Percentiles rank a stretch among this genome's conserved stretches.
Conservation (phyloP, 2,113 vertebrate species). For the Dasyprocta punctata region DNA sequence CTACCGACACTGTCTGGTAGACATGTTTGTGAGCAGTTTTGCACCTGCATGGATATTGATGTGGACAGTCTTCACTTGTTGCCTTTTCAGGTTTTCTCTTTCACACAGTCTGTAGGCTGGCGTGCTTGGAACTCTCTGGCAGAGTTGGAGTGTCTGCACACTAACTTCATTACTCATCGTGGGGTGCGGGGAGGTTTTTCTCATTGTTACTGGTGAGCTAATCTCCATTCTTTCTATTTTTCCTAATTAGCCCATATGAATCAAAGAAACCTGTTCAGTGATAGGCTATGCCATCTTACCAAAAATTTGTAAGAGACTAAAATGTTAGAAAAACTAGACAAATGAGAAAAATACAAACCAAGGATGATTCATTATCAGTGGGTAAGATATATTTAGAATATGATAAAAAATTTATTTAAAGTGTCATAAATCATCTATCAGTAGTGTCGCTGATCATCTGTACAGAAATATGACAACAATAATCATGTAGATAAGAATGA, state of each 20-base stretch:
- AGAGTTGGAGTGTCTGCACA: conserved; percentile 58
- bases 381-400: conserved; percentile 43
- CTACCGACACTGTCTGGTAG: background rate
- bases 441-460: background rate
- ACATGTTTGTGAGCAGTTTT: background rate
- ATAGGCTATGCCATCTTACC: conserved; percentile 83
- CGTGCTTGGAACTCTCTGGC: conserved; percentile 76
- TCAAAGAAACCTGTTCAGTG: conserved; percentile 85
- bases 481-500: background rate
- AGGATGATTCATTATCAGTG: background rate
- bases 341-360: conserved; percentile 80
- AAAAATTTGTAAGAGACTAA: conserved; percentile 81
- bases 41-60: fast-evolving
- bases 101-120: conserved; percentile 77
- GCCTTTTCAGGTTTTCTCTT: conserved; percentile 30
- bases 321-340: conserved; percentile 75
- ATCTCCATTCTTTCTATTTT: conserved; percentile 81
- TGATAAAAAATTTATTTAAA: background rate
- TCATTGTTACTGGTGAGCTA: background rate
- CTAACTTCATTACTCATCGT: conserved; percentile 79
- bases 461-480: background rate
- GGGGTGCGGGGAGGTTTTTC: background rate
- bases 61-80: background rate
- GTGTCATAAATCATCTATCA: background rate
- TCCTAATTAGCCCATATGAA: conserved; percentile 82